Evolutionary conservation across 1,140 invertebrate genomes (phyloP), one percentile per base, ranked within the genome.

Genomic region (Drosophila miranda): DNA sequence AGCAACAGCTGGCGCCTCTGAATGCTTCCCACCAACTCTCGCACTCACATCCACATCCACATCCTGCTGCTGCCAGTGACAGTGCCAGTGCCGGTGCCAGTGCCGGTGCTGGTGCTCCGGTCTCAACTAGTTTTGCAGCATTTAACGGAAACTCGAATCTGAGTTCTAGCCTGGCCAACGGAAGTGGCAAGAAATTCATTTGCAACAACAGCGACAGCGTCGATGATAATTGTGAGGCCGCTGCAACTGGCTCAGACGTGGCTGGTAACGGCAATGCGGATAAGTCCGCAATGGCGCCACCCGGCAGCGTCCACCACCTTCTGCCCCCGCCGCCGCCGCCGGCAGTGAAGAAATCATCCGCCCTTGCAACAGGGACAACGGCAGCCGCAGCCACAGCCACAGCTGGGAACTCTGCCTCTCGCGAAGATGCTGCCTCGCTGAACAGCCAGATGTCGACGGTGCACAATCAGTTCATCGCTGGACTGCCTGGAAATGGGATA

Each of bases 101-200:
- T 43, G 19, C 38, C 58, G 3, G 9, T 13, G 41, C 54, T 14
- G 56, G 77, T 51, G 59, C 78, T 38, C 64, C 81, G 64, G 30
- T 34, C 30, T 34, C 30, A 34, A 89, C 83, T 69, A 89, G 83
- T 88, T 89, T 77, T 77, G 76, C 84, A 73, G 68, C 89, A 87
- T 90, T 90, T 89, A 90, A 90, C 89, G 89, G 89, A 90, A 90
- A 90, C 81, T 83, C 89, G 64, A 90, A 77, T 90, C 76, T 89
- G 87, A 89, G 83, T 87, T 86, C 82, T 87, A 87, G 84, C 82
- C 78, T 87, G 74, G 81, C 81, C 71, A 89, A 89, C 78, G 89
- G 78, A 89, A 89, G 79, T 78, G 78, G 51, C 67, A 88, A 75
- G 46, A 84, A 81, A 72, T 75, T 78, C 73, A 89, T 76, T 79